Conservation (phyloP, 2,888 invertebrate species). For the Drosophila affinis region DNA sequence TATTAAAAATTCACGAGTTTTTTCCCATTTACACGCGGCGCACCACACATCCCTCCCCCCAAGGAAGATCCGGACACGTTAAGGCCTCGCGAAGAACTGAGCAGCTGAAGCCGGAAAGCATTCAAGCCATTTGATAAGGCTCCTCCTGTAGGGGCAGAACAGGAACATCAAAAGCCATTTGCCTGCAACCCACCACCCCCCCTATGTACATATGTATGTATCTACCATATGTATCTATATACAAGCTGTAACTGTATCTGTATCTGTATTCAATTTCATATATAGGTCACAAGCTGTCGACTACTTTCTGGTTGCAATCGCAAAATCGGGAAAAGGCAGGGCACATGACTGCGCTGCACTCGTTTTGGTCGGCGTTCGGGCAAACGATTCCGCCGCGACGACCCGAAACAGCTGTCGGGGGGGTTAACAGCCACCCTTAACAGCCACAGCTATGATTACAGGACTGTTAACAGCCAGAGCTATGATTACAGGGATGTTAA, state of each 20-base stretch:
- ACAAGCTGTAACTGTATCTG: background rate
- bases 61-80: conserved; percentile 30
- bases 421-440: conserved; percentile 9
- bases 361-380: conserved; percentile 61
- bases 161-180: conserved; percentile 42
- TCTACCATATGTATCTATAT: background rate
- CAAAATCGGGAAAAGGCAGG: conserved; percentile 3
- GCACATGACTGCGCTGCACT: conserved; percentile 61
- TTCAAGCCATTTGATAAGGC: conserved; percentile 56
- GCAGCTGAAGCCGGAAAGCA: conserved; percentile 39
- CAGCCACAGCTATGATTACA: background rate
- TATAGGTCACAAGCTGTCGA: conserved; percentile 68
- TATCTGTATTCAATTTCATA: conserved; percentile 20
- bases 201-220: background rate
- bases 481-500: too few species aligned
- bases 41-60: conserved; percentile 7
- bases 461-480: too few species aligned
- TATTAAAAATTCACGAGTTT: conserved; percentile 42
- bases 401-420: conserved; percentile 39
- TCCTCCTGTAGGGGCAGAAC: conserved; percentile 1
- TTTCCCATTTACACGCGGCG: conserved; percentile 16
- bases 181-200: conserved; percentile 19
- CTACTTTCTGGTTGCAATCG: conserved; percentile 34
- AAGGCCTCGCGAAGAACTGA: conserved; percentile 54
- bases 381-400: conserved; percentile 6